Evolutionary conservation across 2,113 vertebrate genomes (phyloP), one percentile per base, ranked within the genome.

Genomic region (Nycticryphes semicollaris): DNA sequence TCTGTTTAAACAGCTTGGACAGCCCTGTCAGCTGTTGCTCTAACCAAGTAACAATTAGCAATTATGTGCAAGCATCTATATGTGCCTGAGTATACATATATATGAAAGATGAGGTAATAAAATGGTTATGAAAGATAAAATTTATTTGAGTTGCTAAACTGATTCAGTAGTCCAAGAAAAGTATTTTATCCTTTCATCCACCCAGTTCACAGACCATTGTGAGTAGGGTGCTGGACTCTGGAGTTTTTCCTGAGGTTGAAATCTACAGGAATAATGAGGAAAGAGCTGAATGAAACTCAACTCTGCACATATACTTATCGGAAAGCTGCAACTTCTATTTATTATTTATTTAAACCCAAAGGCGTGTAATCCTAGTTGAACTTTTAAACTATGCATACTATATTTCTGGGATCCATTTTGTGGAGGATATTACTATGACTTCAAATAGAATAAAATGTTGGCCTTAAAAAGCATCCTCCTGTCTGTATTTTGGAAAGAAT

Each of bases 31-130:
- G 20, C 23, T 73, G 10, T 37, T 95, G 6, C 25, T 84, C 17
- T 20, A 90, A 51, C 19, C 10, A 73, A 53, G 12, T 31, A 53
- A 51, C 12, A 70, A 28, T 56, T 77, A 28, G 6, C 35, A 43
- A 64, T 31, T 84, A 6, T 56, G 6, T 27, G 14, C 45, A 25
- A 60, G 14, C 25, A 28, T 63, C 48, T 60, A 2, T 33, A 10
- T 2, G 0, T 87, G 14, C 28, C 8, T 14, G 47, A 1, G 1
- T 13, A n/a, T 54, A 51, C 14, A 31, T 56, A 2, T 28, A 87
- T 39, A 48, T 28, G 1, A 62, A 76, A 76, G 3, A 3, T 3
- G 8, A 68, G 9, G 6, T 39, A 57, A 57, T 68, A 43, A 68
- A 89, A 72, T 30, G 10, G 3, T 67, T 69, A 33, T 51, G 18